Conservation (phyloP, 2,888 invertebrate species). For the Pheosia tremula region DNA sequence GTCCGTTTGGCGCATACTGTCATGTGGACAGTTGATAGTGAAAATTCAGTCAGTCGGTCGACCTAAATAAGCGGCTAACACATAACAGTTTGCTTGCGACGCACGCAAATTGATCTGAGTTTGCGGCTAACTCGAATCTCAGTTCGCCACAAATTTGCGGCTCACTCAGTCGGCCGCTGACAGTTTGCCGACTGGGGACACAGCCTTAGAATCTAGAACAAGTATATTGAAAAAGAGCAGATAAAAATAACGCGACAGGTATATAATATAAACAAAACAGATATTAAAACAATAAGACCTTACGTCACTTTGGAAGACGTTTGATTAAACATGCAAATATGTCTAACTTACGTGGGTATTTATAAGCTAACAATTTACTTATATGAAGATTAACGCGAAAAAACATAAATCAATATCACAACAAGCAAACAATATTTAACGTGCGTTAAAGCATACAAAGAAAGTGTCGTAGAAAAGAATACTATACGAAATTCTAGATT, state of each 20-base stretch:
- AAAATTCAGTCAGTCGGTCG: no score
- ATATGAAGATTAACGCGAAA: conserved; percentile 42
- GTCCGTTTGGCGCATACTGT: no score
- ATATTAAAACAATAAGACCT: conserved; percentile 49
- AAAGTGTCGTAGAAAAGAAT: conserved; percentile 70
- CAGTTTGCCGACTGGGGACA: no score
- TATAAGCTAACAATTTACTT: conserved; percentile 59
- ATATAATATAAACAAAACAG: conserved; percentile 25
- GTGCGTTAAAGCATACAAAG: conserved; percentile 71
- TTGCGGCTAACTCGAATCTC: no score
- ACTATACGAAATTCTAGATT: conserved; percentile 77
- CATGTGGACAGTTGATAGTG: no score
- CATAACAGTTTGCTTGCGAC: no score
- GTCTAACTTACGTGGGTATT: conserved; percentile 71
- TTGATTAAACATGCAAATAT: conserved; percentile 79
- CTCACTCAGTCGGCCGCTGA: no score
- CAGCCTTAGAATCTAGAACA: background rate
- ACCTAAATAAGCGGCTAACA: no score
- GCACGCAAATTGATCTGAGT: no score
- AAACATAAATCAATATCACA: conserved; percentile 30
- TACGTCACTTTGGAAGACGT: conserved; percentile 84
- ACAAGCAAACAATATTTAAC: conserved; percentile 48
- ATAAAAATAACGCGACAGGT: conserved; percentile 14
- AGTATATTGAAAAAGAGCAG: conserved; percentile 17
- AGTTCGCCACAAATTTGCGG: no score